phyloP scores from a whole-genome alignment of 2,888 invertebrate species.

The Dyspetes luteomarginatus region DNA sequence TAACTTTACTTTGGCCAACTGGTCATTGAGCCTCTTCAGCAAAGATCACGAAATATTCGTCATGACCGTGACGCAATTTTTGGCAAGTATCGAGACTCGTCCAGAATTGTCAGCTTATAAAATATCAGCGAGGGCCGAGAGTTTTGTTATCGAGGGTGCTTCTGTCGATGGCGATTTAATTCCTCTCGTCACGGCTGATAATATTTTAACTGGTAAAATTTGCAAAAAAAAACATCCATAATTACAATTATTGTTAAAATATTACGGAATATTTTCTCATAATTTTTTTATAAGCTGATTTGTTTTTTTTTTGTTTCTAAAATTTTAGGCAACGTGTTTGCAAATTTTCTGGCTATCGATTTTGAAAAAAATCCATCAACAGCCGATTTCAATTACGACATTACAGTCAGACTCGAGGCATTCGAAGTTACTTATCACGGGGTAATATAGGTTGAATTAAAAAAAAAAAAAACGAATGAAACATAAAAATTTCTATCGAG shows the following conservation, averaged over 20 bases:
- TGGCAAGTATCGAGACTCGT: slow-evolving; percentile 88
- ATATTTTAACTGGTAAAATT: slow-evolving; percentile 82
- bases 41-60: slow-evolving; percentile 89
- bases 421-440: slow-evolving; percentile 91
- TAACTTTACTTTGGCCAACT: slow-evolving; percentile 90
- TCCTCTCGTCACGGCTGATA: slow-evolving; percentile 88
- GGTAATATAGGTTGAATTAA: slow-evolving; percentile 83
- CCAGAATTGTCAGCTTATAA: slow-evolving; percentile 88
- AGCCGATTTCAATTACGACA: slow-evolving; percentile 88
- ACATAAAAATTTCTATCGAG: not conserved
- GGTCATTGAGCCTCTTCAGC: slow-evolving; percentile 88
- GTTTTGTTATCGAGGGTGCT: slow-evolving; percentile 90
- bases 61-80: slow-evolving; percentile 89
- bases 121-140: slow-evolving; percentile 89
- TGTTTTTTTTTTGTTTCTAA: not conserved
- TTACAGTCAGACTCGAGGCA: slow-evolving; percentile 89
- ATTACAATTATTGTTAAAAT: not conserved
- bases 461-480: not conserved
- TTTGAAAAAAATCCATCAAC: slow-evolving; percentile 89
- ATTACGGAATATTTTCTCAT: not conserved
- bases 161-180: slow-evolving; percentile 88
- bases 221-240: not conserved
- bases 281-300: not conserved
- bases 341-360: slow-evolving; percentile 90
- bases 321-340: slow-evolving; percentile 85